Evolutionary conservation across 1,140 invertebrate species (phyloP), one percentile per base, ranked within the genome.

Genomic region (Dinoponera quadriceps): DNA sequence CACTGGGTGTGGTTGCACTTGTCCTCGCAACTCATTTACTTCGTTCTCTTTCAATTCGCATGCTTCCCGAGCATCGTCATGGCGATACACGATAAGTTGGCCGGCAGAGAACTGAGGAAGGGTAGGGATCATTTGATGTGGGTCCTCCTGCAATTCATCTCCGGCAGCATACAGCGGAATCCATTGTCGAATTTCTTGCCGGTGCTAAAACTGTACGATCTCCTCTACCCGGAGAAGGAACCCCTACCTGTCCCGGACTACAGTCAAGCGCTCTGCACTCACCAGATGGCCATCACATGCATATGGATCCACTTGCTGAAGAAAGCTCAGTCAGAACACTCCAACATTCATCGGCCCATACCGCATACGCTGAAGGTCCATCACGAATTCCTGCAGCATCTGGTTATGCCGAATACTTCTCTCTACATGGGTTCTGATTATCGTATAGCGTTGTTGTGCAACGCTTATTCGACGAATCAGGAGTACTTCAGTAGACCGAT

Each of bases 231-330:
- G 0, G 98, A 99, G 91, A 97, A 97, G 89, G 98, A 99, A 88
- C 96, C 98, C 0, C 92, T 99, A 18, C 96, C 97, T 5, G 96
- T 99, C 18, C 98, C 98, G 0, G 98, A 99, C 94, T 97, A 96
- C 62, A 97, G 96, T 27, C 97, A 98, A 90, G 96, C 97, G 62
- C 96, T 97, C 57, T 98, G 97, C 89, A 98, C 98, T 18, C 97
- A 98, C 91, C 97, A 98, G 93, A 97, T 99, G 96, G 98, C 99
- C 1, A 97, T 98, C 55, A 98, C 98, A 7, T 99, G 98, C 90
- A 99, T 99, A 91, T 99, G 98, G 98, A 98, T 99, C 90, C 98
- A 99, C 94, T 95, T 99, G 49, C 95, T 98, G 81, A 99, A 98
- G 92, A 99, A 99, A 94, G 98, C 98, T 13, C 97, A 98, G 90